Conservation (phyloP, 1,140 invertebrate genomes). For the Drosophila novamexicana region DNA sequence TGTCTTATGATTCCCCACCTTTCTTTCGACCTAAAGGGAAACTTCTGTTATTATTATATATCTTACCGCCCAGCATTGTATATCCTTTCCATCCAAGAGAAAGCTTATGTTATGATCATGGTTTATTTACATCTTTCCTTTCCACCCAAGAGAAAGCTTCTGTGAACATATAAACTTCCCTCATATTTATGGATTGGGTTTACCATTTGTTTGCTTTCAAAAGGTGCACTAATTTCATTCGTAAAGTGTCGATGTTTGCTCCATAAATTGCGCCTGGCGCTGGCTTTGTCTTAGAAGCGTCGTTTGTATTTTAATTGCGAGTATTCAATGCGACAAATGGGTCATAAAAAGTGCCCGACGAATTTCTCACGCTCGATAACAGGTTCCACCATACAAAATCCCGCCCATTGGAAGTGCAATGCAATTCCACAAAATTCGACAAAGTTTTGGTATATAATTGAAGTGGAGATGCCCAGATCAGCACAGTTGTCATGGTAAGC, state of each 20-base stretch:
- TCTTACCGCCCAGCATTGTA: no score
- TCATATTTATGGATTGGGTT: no score
- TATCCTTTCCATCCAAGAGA: no score
- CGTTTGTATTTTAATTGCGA: slow-evolving; percentile 55
- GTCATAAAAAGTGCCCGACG: slow-evolving; percentile 48
- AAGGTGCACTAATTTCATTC: slow-evolving; percentile 14
- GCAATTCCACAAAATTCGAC: slow-evolving; percentile 1
- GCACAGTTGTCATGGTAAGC: slow-evolving; percentile 44
- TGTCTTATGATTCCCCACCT: no score
- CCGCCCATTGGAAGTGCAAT: slow-evolving; percentile 12
- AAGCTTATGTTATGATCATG: no score
- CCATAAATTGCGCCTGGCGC: slow-evolving; percentile 57
- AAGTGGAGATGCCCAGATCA: neutral
- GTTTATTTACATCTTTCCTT: no score
- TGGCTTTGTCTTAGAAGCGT: slow-evolving; percentile 50
- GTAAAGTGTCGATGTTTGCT: neutral
- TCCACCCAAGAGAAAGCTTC: no score
- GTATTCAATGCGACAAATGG: slow-evolving; percentile 68
- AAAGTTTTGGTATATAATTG: slow-evolving; percentile 42
- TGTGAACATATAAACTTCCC: no score
- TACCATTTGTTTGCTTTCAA: neutral
- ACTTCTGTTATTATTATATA: no score
- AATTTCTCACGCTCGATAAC: slow-evolving; percentile 72
- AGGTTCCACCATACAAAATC: slow-evolving; percentile 38
- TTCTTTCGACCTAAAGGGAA: no score